A percentile compares a stretch with the other conserved stretches of the same genome.
Conservation (phyloP, 2,888 invertebrate species). For the Eurois occulta region DNA sequence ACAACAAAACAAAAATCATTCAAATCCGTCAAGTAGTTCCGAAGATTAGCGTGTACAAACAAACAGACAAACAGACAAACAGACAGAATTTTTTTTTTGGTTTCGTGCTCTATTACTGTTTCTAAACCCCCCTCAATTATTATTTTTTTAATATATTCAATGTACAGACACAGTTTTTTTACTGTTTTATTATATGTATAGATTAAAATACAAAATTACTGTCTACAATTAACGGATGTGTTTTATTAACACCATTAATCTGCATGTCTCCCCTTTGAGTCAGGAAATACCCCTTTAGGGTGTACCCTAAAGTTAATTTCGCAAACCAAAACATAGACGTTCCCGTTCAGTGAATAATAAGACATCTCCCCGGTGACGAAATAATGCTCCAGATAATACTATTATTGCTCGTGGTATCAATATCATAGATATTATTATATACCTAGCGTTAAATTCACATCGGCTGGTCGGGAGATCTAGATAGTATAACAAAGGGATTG, state of each 20-base stretch:
- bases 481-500: conserved; percentile 73
- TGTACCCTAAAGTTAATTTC: conserved; percentile 82
- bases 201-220: conserved; percentile 67
- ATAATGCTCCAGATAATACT: conserved; percentile 76
- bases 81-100: too few relatives aligned
- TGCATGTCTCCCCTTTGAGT: conserved; percentile 76
- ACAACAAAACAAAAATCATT: too few relatives aligned
- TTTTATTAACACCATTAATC: conserved; percentile 84
- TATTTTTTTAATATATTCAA: too few relatives aligned
- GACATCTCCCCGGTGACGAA: conserved; percentile 84
- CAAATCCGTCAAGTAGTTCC: too few relatives aligned
- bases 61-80: too few relatives aligned
- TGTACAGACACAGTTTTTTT: too few relatives aligned
- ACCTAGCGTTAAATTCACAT: conserved; percentile 69
- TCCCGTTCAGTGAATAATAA: conserved; percentile 83
- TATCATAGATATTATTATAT: conserved; percentile 67
- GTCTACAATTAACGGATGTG: conserved; percentile 77
- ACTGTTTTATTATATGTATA: too few relatives aligned
- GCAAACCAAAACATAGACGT: conserved; percentile 84
- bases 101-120: too few relatives aligned
- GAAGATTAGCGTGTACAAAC: too few relatives aligned
- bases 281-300: conserved; percentile 78
- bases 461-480: conserved; percentile 74
- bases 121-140: too few relatives aligned
- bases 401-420: conserved; percentile 71